These are phyloP conservation scores for Latrodectus elegans DNA, from an alignment of 2,888 invertebrate species.

Conservation along the genomic window DNA sequence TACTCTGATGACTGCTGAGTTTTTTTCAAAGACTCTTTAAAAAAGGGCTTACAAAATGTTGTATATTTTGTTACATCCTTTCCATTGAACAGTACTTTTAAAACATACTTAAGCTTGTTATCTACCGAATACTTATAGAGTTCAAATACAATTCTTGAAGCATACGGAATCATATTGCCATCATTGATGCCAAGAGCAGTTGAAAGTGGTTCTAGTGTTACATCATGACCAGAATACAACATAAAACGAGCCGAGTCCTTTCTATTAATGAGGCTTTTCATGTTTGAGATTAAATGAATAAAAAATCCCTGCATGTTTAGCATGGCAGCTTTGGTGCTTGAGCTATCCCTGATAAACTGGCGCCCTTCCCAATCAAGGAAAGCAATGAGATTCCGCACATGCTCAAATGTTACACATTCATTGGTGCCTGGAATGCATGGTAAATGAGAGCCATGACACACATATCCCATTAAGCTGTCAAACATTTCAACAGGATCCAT, in stretches of 20 bases:
- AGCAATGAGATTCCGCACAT: slow-evolving; percentile 85
- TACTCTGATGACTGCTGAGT: slow-evolving; percentile 64
- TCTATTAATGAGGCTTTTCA: slow-evolving; percentile 79
- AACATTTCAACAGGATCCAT: slow-evolving; percentile 81
- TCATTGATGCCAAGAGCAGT: slow-evolving; percentile 84
- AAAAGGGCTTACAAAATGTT: slow-evolving; percentile 81
- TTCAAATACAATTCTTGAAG: slow-evolving; percentile 90
- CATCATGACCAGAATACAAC: slow-evolving; percentile 92
- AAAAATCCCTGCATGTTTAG: slow-evolving; percentile 88
- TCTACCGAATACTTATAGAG: slow-evolving; percentile 81
- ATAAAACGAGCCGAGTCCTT: slow-evolving; percentile 81
- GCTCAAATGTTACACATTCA: slow-evolving; percentile 80
- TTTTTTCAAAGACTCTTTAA: slow-evolving; percentile 74
- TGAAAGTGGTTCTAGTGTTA: slow-evolving; percentile 88
- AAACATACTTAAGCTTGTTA: slow-evolving; percentile 81
- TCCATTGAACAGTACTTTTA: slow-evolving; percentile 89
- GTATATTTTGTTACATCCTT: slow-evolving; percentile 87
- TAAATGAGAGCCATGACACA: slow-evolving; percentile 87
- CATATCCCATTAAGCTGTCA: slow-evolving; percentile 88
- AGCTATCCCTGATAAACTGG: slow-evolving; percentile 77
- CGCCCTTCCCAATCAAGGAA: slow-evolving; percentile 88
- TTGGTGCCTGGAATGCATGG: slow-evolving; percentile 80
- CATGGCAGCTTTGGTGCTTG: slow-evolving; percentile 79
- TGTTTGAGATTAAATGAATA: slow-evolving; percentile 86
- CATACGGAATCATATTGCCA: slow-evolving; percentile 84